Base-by-base conservation (phyloP, 1,140 invertebrate genomes). In the Drosophila azteca region DNA sequence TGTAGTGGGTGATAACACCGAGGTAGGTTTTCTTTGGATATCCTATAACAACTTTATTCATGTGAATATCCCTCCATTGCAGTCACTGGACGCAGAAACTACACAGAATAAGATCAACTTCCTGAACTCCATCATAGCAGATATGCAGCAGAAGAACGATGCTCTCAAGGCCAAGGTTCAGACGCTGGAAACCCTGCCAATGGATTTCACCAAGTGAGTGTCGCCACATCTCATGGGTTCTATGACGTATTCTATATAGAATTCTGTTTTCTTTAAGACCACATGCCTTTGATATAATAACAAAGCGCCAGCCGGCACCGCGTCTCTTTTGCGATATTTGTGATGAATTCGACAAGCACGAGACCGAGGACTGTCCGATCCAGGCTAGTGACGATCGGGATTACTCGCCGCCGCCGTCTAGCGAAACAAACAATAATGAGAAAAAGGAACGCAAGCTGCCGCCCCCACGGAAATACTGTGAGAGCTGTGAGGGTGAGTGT, bases 281-380 rank as follows among this genome's bases (percentile, higher is more conserved):
- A 0, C 65, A 80, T 46, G 74, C 82, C 24, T 90, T 90, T 45
- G 83, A 92, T 53, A 54, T 85, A 51, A 22, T 90, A 17, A 60
- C 66, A 39, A 92, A 87, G 39, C 76, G 88, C 4, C 88, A 92
- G 57, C 92, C 94, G 5, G 93, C 96, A 17, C 96, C 96, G 24
- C 95, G 98, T 46, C 92, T 98, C 75, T 99, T 97, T 92, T 99
- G 98, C 94, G 98, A 99, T 94, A 99, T 99, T 80, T 99, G 98
- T 92, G 98, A 99, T 93, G 94, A 95, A 89, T 99, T 99, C 93
- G 98, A 99, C 93, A 92, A 95, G 59, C 98, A 99, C 90, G 98
- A 99, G 90, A 99, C 98, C 0, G 97, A 99, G 91, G 98, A 99
- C 92, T 99, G 98, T 93, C 98, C 98, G 15, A 93, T 94, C 15